Evolutionary conservation across 1,140 invertebrate genomes (phyloP), one percentile per base, ranked within the genome.

Genomic region (Zophobas morio): DNA sequence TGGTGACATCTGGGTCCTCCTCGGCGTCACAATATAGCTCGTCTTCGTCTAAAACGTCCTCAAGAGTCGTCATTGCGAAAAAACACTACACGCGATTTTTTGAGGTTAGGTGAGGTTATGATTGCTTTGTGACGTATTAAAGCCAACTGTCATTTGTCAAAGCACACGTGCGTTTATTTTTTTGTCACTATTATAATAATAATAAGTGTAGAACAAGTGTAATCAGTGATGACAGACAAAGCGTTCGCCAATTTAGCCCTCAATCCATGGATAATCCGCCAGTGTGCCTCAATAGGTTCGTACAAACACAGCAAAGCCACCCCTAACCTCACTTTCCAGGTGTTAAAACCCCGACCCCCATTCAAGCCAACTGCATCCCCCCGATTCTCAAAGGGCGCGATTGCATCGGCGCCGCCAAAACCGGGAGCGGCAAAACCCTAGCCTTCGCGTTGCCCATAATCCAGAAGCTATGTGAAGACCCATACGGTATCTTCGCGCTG

Each of bases 361-460:
- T 97, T 76, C 96, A 97, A 86, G 84, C 90, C 82, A 91, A 93
- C 79, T 96, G 95, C 83, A 95, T 97, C 81, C 92, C 94, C 46
- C 87, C 90, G 39, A 96, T 98, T 81, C 86, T 99, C 53, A 81
- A 88, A 79, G 96, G 96, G 0, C 88, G 92, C 82, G 96, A 99
- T 89, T 94, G 96, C 73, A 97, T 99, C 83, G 98, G 97, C 8
- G 94, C 96, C 81, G 97, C 97, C 0, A 97, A 99, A 89, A 99
- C 98, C 42, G 98, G 98, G 33, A 98, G 96, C 72, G 98, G 98
- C 42, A 99, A 99, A 90, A 99, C 98, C 2, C 92, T 98, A 83
- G 96, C 98, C 0, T 99, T 99, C 91, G 96, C 96, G 1, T 84
- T 99, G 32, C 98, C 98, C 0, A 97, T 99, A 83, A 86, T 99